These are phyloP conservation scores for Entelurus aequoreus DNA, from an alignment of 2,113 vertebrate species.

Conservation along the genomic window DNA sequence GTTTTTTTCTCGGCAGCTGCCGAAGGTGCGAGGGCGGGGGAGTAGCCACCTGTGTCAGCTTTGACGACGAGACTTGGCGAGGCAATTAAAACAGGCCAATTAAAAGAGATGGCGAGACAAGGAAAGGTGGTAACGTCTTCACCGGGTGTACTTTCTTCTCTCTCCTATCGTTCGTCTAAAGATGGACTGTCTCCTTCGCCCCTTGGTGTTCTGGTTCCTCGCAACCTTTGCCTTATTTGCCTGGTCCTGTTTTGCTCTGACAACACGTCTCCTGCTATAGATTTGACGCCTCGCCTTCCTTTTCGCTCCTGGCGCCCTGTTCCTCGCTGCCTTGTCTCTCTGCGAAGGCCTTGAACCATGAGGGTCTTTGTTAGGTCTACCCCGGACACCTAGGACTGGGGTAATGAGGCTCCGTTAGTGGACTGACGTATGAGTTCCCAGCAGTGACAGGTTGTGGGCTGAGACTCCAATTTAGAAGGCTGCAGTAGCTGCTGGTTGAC, in stretches of 20 bases:
- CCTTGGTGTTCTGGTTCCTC: constrained; percentile 28
- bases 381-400: constrained; percentile 53
- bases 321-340: constrained; percentile 19
- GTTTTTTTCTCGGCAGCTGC: constrained; percentile 55
- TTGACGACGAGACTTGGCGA: constrained; percentile 30
- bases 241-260: constrained; percentile 42
- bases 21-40: constrained; percentile 26
- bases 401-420: constrained; percentile 66
- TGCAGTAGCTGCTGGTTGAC: constrained; percentile 34
- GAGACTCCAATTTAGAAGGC: neutral
- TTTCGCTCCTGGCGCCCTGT: no score
- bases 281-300: constrained; percentile 53
- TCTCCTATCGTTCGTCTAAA: constrained; percentile 45
- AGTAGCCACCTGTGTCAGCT: constrained; percentile 42
- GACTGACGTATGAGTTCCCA: constrained; percentile 53
- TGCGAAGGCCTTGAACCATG: constrained; percentile 33
- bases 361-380: constrained; percentile 66
- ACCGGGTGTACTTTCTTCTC: constrained; percentile 21
- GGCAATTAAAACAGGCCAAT: neutral
- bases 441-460: constrained; percentile 15
- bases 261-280: constrained; percentile 60
- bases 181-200: constrained; percentile 42
- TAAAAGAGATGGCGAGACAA: neutral
- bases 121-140: neutral
- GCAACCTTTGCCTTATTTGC: constrained; percentile 31